Evolutionary conservation across 2,797 vertebrate species (phyloP).

Genomic region (Urosaurus nigricauda): DNA sequence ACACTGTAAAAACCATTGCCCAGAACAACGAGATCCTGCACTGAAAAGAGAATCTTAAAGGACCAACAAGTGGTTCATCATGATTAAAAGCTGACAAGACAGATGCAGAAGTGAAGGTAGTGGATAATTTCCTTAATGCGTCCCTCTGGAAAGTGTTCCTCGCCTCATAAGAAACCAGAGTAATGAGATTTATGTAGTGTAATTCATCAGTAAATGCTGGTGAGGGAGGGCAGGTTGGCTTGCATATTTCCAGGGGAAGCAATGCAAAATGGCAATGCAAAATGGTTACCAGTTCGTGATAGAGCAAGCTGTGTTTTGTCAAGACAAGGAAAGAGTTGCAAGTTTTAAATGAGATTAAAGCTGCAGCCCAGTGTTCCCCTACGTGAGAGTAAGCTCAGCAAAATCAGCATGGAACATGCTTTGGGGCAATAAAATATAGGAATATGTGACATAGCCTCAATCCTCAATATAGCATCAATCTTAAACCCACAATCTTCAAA

Average conservation of each 20-base stretch:
- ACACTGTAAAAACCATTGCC: neutral
- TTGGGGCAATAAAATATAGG: neutral
- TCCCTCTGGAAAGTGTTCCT: constrained; percentile 51
- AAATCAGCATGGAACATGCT: neutral
- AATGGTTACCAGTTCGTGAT: constrained; percentile 42
- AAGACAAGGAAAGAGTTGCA: neutral
- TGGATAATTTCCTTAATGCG: constrained; percentile 63
- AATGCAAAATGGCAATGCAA: constrained; percentile 35
- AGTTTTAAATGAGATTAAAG: neutral
- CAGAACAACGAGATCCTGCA: constrained; percentile 38
- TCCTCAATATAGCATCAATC: neutral
- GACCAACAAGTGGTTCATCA: constrained; percentile 41
- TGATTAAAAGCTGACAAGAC: constrained; percentile 49
- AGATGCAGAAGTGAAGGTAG: constrained; percentile 59
- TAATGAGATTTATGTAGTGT: constrained; percentile 54
- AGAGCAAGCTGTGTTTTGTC: constrained; percentile 1
- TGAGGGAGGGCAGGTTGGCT: constrained; percentile 35
- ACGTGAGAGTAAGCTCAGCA: neutral
- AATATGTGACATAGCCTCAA: neutral
- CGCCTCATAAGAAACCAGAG: constrained; percentile 57
- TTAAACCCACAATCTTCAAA: no score
- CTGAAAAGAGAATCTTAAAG: constrained; percentile 46
- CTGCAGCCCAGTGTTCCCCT: neutral
- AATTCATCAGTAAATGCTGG: constrained; percentile 50
- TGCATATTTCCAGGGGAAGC: constrained; percentile 32